Evolutionary conservation across 2,888 invertebrate genomes (phyloP), one percentile per base, ranked within the genome.

Genomic region (Diplolepis rosae): DNA sequence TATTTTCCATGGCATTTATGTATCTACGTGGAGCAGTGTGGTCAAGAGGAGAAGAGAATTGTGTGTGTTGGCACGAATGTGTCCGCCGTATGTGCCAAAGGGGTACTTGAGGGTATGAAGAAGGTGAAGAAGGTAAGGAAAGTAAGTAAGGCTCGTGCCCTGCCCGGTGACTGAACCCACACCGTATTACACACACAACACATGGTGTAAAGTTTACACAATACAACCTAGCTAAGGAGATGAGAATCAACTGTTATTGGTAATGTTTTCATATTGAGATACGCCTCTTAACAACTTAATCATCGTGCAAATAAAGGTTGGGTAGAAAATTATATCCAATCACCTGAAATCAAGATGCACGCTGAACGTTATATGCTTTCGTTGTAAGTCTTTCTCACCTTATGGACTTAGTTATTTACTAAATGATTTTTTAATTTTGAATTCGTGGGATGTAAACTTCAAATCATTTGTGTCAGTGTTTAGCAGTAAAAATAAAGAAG

Each of bases 251-350:
- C 18, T 45, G 18, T 7, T 45, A 18, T 45, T 18, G 18, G 45
- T 45, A 45, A 45, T 42, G 42, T 45, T 45, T 9, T 15, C 18
- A 39, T 39, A 45, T 45, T 45, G 45, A 45, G 45, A 45, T 45
- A 45, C 45, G 18, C 45, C 45, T 45, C 45, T 45, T 45, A 45
- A 45, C 45, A 45, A 45, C 45, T 45, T 18, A 45, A 45, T 45
- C 45, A 45, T 45, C 45, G 18, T 45, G 45, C 18, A 18, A 45
- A 45, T 18, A 45, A n/a, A 45, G 45, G 18, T 18, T 45, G 15
- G 45, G 45, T 9, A 45, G 45, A 45, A 45, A 45, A 45, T 45
- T 45, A 18, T 45, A 15, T 45, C 18, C 18, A 9, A 45, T 45
- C 45, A 45, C 45, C 45, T 45, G 9, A 45, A 45, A 45, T 45